These are phyloP conservation scores for Cephalopachus bancanus DNA, from an alignment of 2,797 vertebrate genomes.

Conservation along the genomic window DNA sequence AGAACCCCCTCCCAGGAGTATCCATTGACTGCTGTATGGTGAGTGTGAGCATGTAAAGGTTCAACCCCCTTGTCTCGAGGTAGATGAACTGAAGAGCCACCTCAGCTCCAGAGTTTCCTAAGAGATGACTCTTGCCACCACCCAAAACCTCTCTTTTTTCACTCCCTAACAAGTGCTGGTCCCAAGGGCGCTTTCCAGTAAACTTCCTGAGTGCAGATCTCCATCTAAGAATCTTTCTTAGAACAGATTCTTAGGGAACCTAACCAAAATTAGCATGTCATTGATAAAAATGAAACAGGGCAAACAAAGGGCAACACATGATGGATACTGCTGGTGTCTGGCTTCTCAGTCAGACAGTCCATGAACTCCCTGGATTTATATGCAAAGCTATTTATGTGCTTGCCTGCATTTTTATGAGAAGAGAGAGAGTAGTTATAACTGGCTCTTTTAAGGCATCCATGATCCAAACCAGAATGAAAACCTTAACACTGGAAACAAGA, in stretches of 20 bases:
- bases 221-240: constrained; percentile 31
- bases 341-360: not conserved
- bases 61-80: not conserved
- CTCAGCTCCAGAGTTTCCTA: not conserved
- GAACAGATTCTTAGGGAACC: constrained; percentile 7
- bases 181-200: not conserved
- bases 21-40: not conserved
- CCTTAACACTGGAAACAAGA: not conserved
- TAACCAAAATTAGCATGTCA: not conserved
- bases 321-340: not conserved
- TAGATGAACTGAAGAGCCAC: not conserved
- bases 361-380: not conserved
- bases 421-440: not conserved
- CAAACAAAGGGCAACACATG: not conserved
- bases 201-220: not conserved
- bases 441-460: not conserved
- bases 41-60: not conserved
- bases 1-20: not conserved
- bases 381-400: not conserved
- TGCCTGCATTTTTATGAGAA: not conserved
- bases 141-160: not conserved
- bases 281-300: not conserved
- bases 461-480: not conserved
- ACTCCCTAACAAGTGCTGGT: not conserved
- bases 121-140: not conserved